Evolutionary conservation across 2,113 vertebrate species (phyloP).

Genomic region (Tachycineta bicolor): DNA sequence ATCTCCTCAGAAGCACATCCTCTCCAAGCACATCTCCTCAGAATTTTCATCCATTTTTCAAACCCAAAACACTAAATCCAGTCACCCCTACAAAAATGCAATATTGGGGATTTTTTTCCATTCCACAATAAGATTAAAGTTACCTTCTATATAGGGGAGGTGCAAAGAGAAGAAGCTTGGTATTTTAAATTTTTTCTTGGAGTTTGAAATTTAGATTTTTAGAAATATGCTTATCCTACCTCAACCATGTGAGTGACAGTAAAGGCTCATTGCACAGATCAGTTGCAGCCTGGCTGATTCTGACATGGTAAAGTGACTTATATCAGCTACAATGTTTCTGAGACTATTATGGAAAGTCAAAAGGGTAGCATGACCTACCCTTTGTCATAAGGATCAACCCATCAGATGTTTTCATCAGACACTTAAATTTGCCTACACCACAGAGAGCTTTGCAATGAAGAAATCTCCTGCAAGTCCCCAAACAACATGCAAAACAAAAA

Average conservation of each 20-base stretch:
- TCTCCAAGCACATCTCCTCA: background rate
- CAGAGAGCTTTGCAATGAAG: background rate
- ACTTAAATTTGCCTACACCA: background rate
- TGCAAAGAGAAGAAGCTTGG: background rate
- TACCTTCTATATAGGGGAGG: background rate
- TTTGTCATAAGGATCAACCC: background rate
- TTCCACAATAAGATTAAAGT: background rate
- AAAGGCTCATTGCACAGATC: background rate
- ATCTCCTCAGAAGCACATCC: no score
- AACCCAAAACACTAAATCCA: background rate
- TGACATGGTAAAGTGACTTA: background rate
- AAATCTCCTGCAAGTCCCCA: background rate
- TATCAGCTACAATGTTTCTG: background rate
- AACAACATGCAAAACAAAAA: background rate
- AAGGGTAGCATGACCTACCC: background rate
- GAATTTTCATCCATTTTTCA: background rate
- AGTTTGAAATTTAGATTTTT: background rate
- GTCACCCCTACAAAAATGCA: background rate
- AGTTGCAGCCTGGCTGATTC: background rate
- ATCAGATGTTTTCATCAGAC: background rate
- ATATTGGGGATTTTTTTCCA: fast-evolving
- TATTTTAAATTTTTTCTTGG: background rate
- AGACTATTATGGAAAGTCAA: background rate
- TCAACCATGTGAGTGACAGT: background rate
- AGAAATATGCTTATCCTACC: background rate